Conservation (phyloP, 2,113 vertebrate species). For the Plestiodon gilberti region DNA sequence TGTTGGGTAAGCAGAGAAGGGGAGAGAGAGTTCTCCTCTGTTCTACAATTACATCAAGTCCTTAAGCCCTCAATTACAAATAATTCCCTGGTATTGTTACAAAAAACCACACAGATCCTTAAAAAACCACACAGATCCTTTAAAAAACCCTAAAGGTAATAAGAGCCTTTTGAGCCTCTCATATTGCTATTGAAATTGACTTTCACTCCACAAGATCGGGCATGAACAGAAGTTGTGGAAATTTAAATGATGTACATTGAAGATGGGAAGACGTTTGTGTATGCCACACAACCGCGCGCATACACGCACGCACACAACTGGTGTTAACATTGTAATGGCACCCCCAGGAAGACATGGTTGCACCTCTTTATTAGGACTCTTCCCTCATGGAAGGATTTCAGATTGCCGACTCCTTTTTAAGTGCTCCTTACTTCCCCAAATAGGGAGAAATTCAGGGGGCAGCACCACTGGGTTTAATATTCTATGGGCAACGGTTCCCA, state of each 20-base stretch:
- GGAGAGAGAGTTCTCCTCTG: not conserved
- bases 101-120: not conserved
- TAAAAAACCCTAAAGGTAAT: not conserved
- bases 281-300: no score
- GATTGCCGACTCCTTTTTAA: not conserved
- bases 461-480: no score
- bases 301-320: not conserved
- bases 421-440: not conserved
- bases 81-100: not conserved
- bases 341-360: not conserved
- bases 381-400: not conserved
- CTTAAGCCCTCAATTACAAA: constrained; percentile 21
- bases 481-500: no score
- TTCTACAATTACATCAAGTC: constrained; percentile 15
- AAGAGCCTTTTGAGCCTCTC: not conserved
- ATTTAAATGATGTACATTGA: not conserved
- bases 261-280: not conserved
- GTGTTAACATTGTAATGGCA: not conserved
- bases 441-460: not conserved
- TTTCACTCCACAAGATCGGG: constrained; percentile 2
- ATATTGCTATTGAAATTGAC: constrained; percentile 2
- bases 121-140: not conserved
- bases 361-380: not conserved
- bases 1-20: not conserved
- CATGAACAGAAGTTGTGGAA: not conserved